Percentiles rank a stretch among this genome's conserved stretches.
phyloP scores from a whole-genome alignment of 1,140 invertebrate species.

The Augochlora pura region DNA sequence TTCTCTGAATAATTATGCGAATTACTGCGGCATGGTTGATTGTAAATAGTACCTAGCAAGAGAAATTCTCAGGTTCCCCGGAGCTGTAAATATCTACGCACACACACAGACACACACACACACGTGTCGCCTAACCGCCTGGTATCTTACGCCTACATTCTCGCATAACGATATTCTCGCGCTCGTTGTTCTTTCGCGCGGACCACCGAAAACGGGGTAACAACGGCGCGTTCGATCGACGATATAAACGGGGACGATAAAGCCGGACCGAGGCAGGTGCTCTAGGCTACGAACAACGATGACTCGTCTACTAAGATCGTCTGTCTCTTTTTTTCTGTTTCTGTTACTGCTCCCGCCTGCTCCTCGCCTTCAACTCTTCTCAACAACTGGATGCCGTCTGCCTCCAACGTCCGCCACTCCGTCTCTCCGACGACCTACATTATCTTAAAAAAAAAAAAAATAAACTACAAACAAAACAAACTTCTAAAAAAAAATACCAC shows the following conservation, averaged over 20 bases:
- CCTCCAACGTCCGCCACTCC: slow-evolving; percentile 79
- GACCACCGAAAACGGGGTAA: background rate
- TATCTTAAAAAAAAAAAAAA: slow-evolving; percentile 39
- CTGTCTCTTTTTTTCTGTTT: slow-evolving; percentile 81
- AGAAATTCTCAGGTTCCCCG: slow-evolving; percentile 27
- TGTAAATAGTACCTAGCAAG: background rate
- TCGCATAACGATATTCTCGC: background rate
- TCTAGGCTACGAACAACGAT: slow-evolving; percentile 64
- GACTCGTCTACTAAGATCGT: slow-evolving; percentile 79
- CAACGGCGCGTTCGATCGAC: no score
- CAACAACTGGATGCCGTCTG: slow-evolving; percentile 81
- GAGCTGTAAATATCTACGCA: slow-evolving; percentile 40
- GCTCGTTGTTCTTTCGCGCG: background rate
- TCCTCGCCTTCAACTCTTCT: slow-evolving; percentile 80
- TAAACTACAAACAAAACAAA: slow-evolving; percentile 49
- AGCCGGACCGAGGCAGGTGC: slow-evolving; percentile 50
- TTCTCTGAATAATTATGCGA: no score
- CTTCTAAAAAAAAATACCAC: slow-evolving; percentile 28
- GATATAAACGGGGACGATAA: slow-evolving; percentile 24
- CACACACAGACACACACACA: no score
- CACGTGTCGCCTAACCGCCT: slow-evolving; percentile 6
- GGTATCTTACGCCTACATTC: no score
- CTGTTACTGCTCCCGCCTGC: slow-evolving; percentile 80
- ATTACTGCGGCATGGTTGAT: background rate
- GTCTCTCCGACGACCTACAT: slow-evolving; percentile 77